These are phyloP conservation scores for Megalurothrips usitatus DNA, from an alignment of 2,888 invertebrate genomes.

Conservation along the genomic window DNA sequence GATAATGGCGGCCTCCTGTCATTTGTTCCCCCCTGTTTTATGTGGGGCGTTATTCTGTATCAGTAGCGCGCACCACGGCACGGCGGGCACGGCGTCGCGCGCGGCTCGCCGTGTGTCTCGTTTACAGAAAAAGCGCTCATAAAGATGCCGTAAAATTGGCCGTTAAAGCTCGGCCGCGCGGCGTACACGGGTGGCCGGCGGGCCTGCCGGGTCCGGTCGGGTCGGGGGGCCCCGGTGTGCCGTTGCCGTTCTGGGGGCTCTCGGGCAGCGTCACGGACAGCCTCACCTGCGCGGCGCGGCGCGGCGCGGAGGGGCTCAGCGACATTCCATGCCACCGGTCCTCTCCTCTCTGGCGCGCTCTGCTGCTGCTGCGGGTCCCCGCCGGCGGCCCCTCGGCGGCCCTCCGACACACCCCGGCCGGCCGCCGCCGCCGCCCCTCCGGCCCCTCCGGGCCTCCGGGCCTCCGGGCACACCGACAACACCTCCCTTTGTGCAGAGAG, in stretches of 20 bases:
- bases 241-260: too few relatives aligned
- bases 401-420: too few relatives aligned
- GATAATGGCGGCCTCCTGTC: constrained; percentile 16
- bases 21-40: constrained; percentile 19
- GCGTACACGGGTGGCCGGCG: not conserved
- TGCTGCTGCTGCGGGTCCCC: too few relatives aligned
- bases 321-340: not conserved
- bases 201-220: not conserved
- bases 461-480: not conserved
- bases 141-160: constrained; percentile 26
- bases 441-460: not conserved
- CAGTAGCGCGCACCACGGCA: not conserved
- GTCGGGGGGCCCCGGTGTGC: not conserved
- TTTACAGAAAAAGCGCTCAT: constrained; percentile 26
- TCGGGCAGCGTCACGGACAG: not conserved
- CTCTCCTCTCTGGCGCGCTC: too few relatives aligned
- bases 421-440: not conserved
- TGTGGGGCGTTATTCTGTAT: constrained; percentile 23
- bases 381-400: too few relatives aligned
- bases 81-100: constrained; percentile 3
- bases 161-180: not conserved
- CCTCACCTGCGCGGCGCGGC: not conserved
- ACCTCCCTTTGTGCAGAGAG: not conserved
- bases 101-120: not conserved
- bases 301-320: not conserved